Base-by-base conservation (phyloP, 2,888 invertebrate genomes). In the Germaria angustata region DNA sequence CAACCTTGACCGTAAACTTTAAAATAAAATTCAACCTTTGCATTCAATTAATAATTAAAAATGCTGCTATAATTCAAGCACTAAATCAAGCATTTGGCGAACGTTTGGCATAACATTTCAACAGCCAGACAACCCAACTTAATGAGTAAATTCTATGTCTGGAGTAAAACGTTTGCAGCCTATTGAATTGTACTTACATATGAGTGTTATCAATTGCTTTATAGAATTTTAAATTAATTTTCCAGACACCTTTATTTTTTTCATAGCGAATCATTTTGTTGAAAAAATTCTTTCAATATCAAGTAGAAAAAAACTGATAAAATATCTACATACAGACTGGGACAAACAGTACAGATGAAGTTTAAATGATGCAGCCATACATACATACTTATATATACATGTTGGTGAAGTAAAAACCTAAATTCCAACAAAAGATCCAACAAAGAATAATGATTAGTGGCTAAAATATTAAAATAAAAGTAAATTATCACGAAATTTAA, bases 241-340 rank as follows among this genome's bases (percentile, higher is more conserved):
- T 81, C 78, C 84, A 84, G 84, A 81, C 84, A 80, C 77, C 77
- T 80, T 84, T 69, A 68, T 66, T 81, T 34, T 57, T 17, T 34
- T 46, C 66, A 72, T 44, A 68, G 8, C 59, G 46, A 69, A 49
- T 65, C 13, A 53, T 49, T 72, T 73, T 49, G 32, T 55, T 68
- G 36, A 81, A 81, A 28, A 69, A 69, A 61, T 75, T 81, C 68
- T 77, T 72, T 51, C 46, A 69, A 46, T 17, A 63, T 41, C 9
- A 22, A 63, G 46, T 66, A 44, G 4, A 20, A 36, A 34, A 59
- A 59, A 61, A 41, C 2, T 28, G 15, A 44, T 51, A 17, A 61
- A 36, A 39, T 69, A 76, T 84, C 86, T 87, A 86, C 87, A 59
- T 36, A 9, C 46, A 75, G 44, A 63, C 44, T n/a, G n/a, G n/a